A percentile compares a stretch with the other conserved stretches of the same genome.
Conservation (phyloP, 2,797 vertebrate species). For the Sorex maritimensis region DNA sequence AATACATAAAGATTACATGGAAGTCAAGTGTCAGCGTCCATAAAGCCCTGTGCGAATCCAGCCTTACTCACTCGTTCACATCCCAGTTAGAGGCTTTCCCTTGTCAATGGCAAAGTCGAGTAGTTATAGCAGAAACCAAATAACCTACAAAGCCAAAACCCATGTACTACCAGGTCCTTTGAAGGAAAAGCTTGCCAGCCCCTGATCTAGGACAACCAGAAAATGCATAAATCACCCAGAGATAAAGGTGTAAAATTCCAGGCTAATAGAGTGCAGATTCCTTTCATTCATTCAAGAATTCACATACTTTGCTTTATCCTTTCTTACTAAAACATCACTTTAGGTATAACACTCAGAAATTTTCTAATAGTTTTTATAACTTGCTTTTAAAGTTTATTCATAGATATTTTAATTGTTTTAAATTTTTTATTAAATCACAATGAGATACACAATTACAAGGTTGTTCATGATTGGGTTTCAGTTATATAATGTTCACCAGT, state of each 20-base stretch:
- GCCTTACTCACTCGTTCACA: not conserved
- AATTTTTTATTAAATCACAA: too few species aligned
- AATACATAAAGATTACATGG: slow-evolving; percentile 31
- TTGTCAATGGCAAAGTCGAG: not conserved
- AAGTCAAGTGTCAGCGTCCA: slow-evolving; percentile 47
- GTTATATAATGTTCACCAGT: too few species aligned
- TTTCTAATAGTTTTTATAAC: not conserved
- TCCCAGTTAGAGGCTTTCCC: not conserved
- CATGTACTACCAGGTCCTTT: slow-evolving; percentile 38
- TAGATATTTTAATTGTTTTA: too few species aligned
- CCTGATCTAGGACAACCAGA: not conserved
- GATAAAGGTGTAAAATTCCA: slow-evolving; percentile 48
- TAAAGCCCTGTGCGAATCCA: not conserved
- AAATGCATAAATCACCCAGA: not conserved
- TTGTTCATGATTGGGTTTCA: too few species aligned
- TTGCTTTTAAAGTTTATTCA: too few species aligned
- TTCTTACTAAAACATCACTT: not conserved
- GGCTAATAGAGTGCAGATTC: not conserved
- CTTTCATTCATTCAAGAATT: slow-evolving; percentile 51
- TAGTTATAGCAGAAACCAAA: not conserved
- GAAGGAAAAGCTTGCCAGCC: not conserved
- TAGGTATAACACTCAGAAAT: not conserved
- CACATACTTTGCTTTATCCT: not conserved
- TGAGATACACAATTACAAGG: too few species aligned
- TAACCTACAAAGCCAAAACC: not conserved